phyloP scores from a whole-genome alignment of 2,113 vertebrate genomes.

The Castor canadensis region DNA sequence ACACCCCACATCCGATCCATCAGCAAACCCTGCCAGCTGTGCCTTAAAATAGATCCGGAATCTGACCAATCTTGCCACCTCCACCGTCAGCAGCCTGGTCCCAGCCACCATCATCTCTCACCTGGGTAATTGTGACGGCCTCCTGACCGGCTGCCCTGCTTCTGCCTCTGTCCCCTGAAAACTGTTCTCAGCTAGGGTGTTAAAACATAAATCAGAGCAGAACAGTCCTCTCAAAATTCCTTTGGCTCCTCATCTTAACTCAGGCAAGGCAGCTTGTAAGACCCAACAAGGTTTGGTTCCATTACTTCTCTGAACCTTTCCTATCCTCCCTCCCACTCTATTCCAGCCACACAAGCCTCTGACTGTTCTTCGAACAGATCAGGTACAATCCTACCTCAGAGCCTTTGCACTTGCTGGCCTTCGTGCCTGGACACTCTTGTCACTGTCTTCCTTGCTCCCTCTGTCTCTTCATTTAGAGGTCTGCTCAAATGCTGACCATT shows the following conservation, averaged over 20 bases:
- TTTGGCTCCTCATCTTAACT: background rate
- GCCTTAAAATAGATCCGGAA: slow-evolving; percentile 45
- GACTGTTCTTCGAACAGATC: background rate
- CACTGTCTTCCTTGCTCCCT: background rate
- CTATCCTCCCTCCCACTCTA: rapidly evolving
- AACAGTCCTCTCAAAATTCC: background rate
- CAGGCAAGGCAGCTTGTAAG: background rate
- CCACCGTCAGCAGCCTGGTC: background rate
- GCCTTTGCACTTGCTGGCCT: background rate
- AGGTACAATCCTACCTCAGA: background rate
- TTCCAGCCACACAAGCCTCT: background rate
- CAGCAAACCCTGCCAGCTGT: background rate
- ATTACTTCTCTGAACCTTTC: background rate
- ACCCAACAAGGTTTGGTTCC: background rate
- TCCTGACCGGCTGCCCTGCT: background rate
- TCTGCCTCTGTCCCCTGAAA: background rate
- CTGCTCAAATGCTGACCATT: background rate
- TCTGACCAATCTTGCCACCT: background rate
- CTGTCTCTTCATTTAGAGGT: background rate
- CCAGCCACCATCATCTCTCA: background rate
- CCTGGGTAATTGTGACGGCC: background rate
- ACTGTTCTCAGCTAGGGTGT: background rate
- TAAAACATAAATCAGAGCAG: slow-evolving; percentile 36
- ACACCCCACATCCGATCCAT: background rate
- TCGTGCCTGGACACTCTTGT: background rate